These are phyloP conservation scores for Amaurobius ferox DNA, from an alignment of 2,888 invertebrate species.

Conservation along the genomic window DNA sequence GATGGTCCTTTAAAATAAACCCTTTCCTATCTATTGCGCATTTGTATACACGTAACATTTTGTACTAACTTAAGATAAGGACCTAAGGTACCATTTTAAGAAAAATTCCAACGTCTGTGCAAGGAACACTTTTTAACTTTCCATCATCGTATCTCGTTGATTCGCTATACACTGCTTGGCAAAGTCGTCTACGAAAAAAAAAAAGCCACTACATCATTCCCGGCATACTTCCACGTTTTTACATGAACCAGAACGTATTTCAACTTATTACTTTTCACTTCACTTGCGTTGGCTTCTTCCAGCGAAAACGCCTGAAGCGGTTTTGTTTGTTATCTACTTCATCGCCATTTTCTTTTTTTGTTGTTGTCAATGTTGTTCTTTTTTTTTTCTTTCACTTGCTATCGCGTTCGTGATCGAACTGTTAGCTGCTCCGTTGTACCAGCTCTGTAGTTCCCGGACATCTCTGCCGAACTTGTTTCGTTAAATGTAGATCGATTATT, in stretches of 20 bases:
- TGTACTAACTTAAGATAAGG: too few species aligned
- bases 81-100: too few species aligned
- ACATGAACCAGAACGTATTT: constrained; percentile 66
- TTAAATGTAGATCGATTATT: not conserved
- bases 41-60: too few species aligned
- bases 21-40: too few species aligned
- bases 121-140: too few species aligned
- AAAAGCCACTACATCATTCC: constrained; percentile 16
- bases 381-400: not conserved
- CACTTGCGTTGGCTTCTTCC: constrained; percentile 7
- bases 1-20: too few species aligned
- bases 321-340: constrained; percentile 10
- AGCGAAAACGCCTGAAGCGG: not conserved
- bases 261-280: constrained; percentile 25
- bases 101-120: too few species aligned
- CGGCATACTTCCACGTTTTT: constrained; percentile 65
- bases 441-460: too few species aligned
- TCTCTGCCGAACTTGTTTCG: too few species aligned
- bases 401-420: not conserved
- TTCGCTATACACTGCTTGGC: constrained; percentile 9
- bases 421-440: not conserved
- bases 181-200: not conserved
- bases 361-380: not conserved
- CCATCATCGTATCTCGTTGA: not conserved
- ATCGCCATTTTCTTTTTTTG: constrained; percentile 38